phyloP scores from a whole-genome alignment of 1,140 invertebrate species.

The Lepidurus couesii region DNA sequence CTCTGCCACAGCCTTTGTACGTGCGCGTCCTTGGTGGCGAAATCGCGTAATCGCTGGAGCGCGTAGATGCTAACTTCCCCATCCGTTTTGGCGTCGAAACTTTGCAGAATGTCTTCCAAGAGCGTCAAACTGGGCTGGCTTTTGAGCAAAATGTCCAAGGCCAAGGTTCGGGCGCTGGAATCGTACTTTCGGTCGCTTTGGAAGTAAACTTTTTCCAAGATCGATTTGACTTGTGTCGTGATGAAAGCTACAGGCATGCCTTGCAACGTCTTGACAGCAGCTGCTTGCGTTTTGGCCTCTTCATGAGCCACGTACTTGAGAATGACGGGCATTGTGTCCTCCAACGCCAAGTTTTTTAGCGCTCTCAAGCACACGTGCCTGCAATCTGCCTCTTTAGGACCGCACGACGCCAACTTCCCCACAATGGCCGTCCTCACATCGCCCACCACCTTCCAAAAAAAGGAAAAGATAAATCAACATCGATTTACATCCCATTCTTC shows the following conservation, averaged over 20 bases:
- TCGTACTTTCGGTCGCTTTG: slow-evolving; percentile 59
- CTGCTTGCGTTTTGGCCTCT: slow-evolving; percentile 51
- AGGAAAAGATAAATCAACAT: slow-evolving; percentile 34
- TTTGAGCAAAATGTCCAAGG: slow-evolving; percentile 64
- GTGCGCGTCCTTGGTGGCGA: slow-evolving; percentile 36
- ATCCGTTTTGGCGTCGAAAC: slow-evolving; percentile 26
- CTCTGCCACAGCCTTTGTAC: slow-evolving; percentile 39
- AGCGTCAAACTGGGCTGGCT: slow-evolving; percentile 49
- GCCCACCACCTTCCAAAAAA: slow-evolving; percentile 43
- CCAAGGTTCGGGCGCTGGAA: slow-evolving; percentile 63
- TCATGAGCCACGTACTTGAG: slow-evolving; percentile 51
- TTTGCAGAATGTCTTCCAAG: slow-evolving; percentile 26
- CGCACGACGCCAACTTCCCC: slow-evolving; percentile 51
- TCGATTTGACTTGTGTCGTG: slow-evolving; percentile 40
- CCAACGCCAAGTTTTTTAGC: slow-evolving; percentile 59
- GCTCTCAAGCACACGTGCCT: slow-evolving; percentile 57
- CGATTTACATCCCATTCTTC: too few relatives aligned
- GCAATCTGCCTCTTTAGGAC: slow-evolving; percentile 48
- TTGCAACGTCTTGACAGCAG: slow-evolving; percentile 59
- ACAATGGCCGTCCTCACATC: slow-evolving; percentile 49
- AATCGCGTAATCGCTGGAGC: slow-evolving; percentile 39
- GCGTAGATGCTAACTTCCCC: slow-evolving; percentile 39
- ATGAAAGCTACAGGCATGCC: slow-evolving; percentile 50
- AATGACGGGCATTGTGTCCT: slow-evolving; percentile 53
- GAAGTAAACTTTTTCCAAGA: slow-evolving; percentile 51